phyloP scores from a whole-genome alignment of 2,113 vertebrate genomes.

The Sebastes fasciatus region DNA sequence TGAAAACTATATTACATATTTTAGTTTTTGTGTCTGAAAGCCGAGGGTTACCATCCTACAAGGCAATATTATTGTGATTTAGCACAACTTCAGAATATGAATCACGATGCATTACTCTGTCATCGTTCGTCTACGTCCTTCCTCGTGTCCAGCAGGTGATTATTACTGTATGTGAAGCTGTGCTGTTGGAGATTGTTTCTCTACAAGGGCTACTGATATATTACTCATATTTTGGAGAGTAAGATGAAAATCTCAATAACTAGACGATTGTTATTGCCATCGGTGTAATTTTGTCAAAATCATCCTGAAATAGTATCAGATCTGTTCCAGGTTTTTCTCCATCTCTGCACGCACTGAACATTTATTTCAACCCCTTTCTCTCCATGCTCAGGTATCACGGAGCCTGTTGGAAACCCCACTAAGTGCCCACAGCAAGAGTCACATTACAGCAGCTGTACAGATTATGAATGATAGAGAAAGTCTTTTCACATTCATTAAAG shows the following conservation, averaged over 20 bases:
- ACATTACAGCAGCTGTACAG: conserved; percentile 76
- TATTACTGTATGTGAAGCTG: not conserved
- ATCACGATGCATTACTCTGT: conserved; percentile 13
- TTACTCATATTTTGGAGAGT: conserved; percentile 22
- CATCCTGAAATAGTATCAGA: conserved; percentile 12
- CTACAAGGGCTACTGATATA: conserved; percentile 1
- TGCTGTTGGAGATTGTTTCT: conserved; percentile 1
- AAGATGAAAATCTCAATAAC: conserved; percentile 25
- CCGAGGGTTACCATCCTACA: not conserved
- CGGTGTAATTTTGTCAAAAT: conserved; percentile 16
- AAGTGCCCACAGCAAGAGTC: conserved; percentile 75
- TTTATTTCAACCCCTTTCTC: conserved; percentile 49
- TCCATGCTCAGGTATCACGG: conserved; percentile 56
- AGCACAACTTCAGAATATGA: not conserved
- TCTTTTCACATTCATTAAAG: conserved; percentile 81
- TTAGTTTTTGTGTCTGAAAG: not conserved
- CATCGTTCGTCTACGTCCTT: conserved; percentile 4
- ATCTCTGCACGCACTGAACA: conserved; percentile 25
- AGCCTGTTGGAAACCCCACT: conserved; percentile 63
- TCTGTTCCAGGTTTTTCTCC: not conserved
- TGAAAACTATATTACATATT: not conserved
- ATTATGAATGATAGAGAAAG: conserved; percentile 83
- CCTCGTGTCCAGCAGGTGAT: conserved; percentile 18
- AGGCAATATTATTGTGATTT: conserved; percentile 1
- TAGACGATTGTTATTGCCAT: conserved; percentile 1